phyloP scores from a whole-genome alignment of 2,113 vertebrate genomes.

The Azemiops feae region DNA sequence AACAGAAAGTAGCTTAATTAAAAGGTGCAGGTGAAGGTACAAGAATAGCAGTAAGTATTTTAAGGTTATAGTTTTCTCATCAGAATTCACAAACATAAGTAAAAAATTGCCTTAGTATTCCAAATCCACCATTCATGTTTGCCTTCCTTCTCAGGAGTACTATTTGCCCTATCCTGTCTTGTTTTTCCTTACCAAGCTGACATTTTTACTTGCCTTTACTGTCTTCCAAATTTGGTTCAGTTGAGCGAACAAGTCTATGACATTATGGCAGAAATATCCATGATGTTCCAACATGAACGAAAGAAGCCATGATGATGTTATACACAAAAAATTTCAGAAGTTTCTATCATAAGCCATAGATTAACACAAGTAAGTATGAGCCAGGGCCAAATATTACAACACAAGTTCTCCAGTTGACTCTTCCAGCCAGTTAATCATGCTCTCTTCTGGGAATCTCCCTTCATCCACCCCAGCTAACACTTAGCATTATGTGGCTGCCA shows the following conservation, averaged over 20 bases:
- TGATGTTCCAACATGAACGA: background rate
- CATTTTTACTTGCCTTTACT: background rate
- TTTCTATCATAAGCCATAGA: background rate
- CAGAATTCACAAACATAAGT: background rate
- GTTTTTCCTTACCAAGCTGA: background rate
- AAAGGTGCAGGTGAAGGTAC: background rate
- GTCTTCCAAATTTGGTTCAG: background rate
- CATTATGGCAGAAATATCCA: background rate
- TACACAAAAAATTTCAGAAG: background rate
- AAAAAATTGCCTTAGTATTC: background rate
- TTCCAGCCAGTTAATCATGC: background rate
- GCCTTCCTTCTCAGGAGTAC: background rate
- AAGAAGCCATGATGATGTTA: background rate
- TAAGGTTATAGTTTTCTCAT: background rate
- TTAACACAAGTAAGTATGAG: background rate
- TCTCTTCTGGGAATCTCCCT: background rate
- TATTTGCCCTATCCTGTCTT: background rate
- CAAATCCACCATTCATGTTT: background rate
- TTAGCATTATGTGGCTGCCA: background rate
- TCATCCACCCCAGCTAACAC: background rate
- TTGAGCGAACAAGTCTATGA: background rate
- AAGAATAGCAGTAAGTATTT: background rate
- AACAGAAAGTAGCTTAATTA: background rate
- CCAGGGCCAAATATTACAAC: background rate
- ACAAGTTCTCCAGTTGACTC: no score